Conservation (phyloP, 2,888 invertebrate species). For the Ophioninae sp. region DNA sequence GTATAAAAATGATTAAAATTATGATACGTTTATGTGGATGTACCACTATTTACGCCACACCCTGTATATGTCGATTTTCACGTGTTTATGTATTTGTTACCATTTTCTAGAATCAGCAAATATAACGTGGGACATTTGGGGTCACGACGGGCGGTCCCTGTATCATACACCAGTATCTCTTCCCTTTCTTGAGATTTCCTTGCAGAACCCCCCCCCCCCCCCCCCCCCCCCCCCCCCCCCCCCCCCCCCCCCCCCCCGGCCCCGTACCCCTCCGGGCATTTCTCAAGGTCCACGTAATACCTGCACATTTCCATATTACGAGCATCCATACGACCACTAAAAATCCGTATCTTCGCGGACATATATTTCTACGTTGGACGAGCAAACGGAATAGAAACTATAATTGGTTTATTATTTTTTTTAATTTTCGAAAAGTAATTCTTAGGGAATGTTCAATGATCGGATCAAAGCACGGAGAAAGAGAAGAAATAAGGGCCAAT, state of each 20-base stretch:
- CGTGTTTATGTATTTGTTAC: constrained; percentile 25
- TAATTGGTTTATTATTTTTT: constrained; percentile 25
- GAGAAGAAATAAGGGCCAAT: constrained; percentile 1
- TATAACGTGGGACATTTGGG: constrained; percentile 50
- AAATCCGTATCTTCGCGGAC: constrained; percentile 29
- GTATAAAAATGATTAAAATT: no score
- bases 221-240: not conserved
- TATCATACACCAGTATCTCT: constrained; percentile 60
- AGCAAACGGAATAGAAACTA: constrained; percentile 19
- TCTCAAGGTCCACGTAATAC: constrained; percentile 1
- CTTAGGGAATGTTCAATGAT: constrained; percentile 6
- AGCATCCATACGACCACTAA: constrained; percentile 26
- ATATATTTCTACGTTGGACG: not conserved
- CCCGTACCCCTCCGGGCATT: not conserved
- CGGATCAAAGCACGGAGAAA: constrained; percentile 12
- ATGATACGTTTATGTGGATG: no score
- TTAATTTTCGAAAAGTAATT: constrained; percentile 16
- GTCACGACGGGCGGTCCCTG: constrained; percentile 62
- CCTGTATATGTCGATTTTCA: constrained; percentile 13
- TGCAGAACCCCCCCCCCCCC: not conserved
- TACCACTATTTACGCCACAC: not conserved
- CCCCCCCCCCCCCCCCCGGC: constrained; percentile 6
- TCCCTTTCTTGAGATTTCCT: not conserved
- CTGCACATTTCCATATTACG: constrained; percentile 22
- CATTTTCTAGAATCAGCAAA: constrained; percentile 45